Conservation (phyloP, 2,113 vertebrate species). For the Gobius niger region DNA sequence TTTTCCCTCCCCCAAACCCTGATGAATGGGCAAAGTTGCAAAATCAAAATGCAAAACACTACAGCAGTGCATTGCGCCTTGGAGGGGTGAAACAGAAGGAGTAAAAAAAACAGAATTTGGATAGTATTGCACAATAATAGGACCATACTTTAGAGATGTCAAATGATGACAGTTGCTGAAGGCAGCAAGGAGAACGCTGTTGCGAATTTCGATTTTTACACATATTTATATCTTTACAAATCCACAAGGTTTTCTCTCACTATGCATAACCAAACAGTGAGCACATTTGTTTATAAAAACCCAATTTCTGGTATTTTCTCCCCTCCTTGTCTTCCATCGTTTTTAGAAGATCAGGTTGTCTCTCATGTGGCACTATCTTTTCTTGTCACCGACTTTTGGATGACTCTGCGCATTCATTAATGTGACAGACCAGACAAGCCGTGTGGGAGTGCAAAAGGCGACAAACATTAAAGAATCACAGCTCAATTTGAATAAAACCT, state of each 20-base stretch:
- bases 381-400: conserved; percentile 17
- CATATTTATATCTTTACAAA: not conserved
- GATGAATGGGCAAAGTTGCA: too few relatives aligned
- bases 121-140: not conserved
- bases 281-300: conserved; percentile 2
- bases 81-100: not conserved
- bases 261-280: not conserved
- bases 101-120: not conserved
- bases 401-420: conserved; percentile 44
- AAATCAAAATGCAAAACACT: too few relatives aligned
- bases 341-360: conserved; percentile 46
- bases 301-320: conserved; percentile 9
- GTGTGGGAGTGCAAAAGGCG: not conserved
- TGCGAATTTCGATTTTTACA: too few relatives aligned
- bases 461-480: conserved; percentile 17
- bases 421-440: conserved; percentile 37
- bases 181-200: not conserved
- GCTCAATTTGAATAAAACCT: conserved; percentile 33
- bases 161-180: not conserved
- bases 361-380: conserved; percentile 33
- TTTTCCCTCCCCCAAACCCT: too few relatives aligned
- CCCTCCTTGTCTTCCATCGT: not conserved
- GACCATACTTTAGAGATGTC: not conserved
- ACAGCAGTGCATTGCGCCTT: not conserved
- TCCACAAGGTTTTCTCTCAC: not conserved